phyloP scores from a whole-genome alignment of 2,113 vertebrate genomes.

The Rhabdornis inornatus region DNA sequence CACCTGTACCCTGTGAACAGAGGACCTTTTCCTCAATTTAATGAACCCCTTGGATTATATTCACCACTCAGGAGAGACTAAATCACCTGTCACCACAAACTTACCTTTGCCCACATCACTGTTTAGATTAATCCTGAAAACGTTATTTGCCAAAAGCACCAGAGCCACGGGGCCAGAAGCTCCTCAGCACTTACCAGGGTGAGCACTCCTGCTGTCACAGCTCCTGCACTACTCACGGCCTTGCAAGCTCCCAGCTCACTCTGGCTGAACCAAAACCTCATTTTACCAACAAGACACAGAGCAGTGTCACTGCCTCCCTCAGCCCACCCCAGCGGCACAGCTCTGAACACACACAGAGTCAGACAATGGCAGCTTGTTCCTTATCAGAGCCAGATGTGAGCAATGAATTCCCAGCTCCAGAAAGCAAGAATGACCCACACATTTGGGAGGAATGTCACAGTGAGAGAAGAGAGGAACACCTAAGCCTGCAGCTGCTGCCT shows the following conservation, averaged over 20 bases:
- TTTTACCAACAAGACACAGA: background rate
- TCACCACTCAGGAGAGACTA: background rate
- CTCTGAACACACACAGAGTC: background rate
- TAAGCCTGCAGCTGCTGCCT: background rate
- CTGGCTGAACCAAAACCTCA: background rate
- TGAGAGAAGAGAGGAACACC: background rate
- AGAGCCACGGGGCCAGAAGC: background rate
- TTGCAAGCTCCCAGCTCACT: background rate
- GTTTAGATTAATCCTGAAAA: background rate
- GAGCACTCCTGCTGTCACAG: background rate
- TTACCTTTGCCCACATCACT: background rate
- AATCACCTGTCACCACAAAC: background rate
- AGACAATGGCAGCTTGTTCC: conserved; percentile 14
- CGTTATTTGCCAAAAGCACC: background rate
- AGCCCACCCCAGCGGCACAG: background rate
- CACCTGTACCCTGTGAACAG: background rate
- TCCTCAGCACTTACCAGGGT: background rate
- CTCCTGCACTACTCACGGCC: background rate
- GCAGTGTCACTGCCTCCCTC: background rate
- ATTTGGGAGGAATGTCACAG: background rate
- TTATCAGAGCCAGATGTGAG: background rate
- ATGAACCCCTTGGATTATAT: background rate
- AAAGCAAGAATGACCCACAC: background rate
- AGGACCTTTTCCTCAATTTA: background rate
- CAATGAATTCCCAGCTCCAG: background rate